Base-by-base conservation (phyloP, 2,113 vertebrate genomes). In the Passer montanus region DNA sequence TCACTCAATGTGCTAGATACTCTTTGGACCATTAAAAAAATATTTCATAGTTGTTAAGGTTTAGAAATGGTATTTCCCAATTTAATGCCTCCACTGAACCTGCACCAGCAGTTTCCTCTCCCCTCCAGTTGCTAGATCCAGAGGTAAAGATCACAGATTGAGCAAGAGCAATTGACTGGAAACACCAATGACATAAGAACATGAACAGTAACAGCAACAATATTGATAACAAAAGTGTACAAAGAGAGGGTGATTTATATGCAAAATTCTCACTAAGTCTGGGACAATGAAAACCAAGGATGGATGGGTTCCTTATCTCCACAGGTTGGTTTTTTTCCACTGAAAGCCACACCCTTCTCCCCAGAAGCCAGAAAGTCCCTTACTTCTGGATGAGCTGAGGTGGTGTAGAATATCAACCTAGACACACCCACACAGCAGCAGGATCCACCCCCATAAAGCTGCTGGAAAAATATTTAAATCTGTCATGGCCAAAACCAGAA, bases 251-350 rank as follows among this genome's bases (percentile, higher is more conserved):
- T 47, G 39, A 75, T 53, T 41, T 47, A 26, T 21, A 47, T 31
- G 9, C 14, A 47, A 60, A 75, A 68, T 82, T 52, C 13, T 68
- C 41, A 53, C n/a, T 46, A 75, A 68, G 16, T 13, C 30, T 26
- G 9, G 46, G 17, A 68, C n/a, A 68, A 35, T 10, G 24, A 68
- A 75, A 69, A 60, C 18, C 8, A 52, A 2, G 0, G 4, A 9
- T 33, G 11, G 17, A 44, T 9, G 12, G 11, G 22, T 4, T 37
- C 44, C 18, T 35, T 27, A 44, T 8, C 20, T 14, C 0, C 0
- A 16, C 9, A 52, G 0, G 0, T 4, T 6, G 60, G 44, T 50
- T 53, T 50, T 53, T 68, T 46, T 19, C 17, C 33, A 52, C 33
- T 27, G 39, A 22, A 37, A 68, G 11, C 37, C 63, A 52, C 3